These are phyloP conservation scores for Girardinichthys multiradiatus DNA, from an alignment of 2,113 vertebrate genomes.

Conservation along the genomic window DNA sequence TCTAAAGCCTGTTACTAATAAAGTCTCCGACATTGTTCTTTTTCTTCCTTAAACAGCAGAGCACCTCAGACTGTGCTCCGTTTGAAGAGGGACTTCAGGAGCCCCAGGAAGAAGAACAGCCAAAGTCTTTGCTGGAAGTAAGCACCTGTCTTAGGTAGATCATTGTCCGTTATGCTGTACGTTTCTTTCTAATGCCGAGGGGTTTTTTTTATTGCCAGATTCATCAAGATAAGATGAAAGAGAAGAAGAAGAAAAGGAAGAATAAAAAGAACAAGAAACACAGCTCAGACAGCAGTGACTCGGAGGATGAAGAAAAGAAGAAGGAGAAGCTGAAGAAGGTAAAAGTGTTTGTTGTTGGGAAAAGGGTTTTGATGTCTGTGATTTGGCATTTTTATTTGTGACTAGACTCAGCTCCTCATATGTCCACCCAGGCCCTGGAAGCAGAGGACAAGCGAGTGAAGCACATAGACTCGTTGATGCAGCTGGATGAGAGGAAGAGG, in stretches of 20 bases:
- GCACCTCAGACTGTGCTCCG: slow-evolving; percentile 65
- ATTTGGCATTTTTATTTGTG: neutral
- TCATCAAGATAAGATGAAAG: slow-evolving; percentile 92
- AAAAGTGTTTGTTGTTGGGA: slow-evolving; percentile 2
- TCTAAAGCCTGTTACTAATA: neutral
- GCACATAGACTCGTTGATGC: slow-evolving; percentile 88
- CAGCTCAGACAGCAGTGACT: slow-evolving; percentile 88
- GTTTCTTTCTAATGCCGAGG: neutral
- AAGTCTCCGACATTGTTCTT: neutral
- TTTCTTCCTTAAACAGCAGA: slow-evolving; percentile 33
- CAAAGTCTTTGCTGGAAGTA: slow-evolving; percentile 91
- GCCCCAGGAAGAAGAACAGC: slow-evolving; percentile 75
- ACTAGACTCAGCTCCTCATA: neutral
- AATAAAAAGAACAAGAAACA: slow-evolving; percentile 86
- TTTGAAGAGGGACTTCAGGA: slow-evolving; percentile 80
- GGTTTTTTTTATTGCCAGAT: slow-evolving; percentile 77
- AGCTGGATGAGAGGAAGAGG: slow-evolving; percentile 92
- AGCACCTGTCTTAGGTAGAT: slow-evolving; percentile 1
- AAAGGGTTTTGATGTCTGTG: neutral
- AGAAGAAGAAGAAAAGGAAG: slow-evolving; percentile 94
- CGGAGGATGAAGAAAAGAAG: slow-evolving; percentile 93
- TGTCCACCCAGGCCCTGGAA: slow-evolving; percentile 84
- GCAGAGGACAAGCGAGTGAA: slow-evolving; percentile 93
- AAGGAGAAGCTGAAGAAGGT: slow-evolving; percentile 96
- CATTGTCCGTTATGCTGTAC: neutral